Conservation (phyloP, 35 echinoderm and acorn worm species). For the Ophiothrix spiculata region DNA sequence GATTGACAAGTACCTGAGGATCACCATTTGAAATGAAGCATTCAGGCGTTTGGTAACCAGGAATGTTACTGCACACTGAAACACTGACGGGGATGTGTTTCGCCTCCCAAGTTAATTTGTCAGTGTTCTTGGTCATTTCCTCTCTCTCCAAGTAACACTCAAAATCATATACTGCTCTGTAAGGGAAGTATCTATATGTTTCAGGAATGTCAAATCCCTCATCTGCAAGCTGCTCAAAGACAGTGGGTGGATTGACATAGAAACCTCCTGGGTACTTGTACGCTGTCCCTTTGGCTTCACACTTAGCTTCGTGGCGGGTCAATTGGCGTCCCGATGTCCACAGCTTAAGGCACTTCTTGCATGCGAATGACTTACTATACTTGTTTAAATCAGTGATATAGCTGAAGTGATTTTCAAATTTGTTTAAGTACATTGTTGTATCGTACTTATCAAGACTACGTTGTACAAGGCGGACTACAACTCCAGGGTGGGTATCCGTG, state of each 20-base stretch:
- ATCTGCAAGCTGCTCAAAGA: slow-evolving; percentile 1
- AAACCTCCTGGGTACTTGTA: neutral
- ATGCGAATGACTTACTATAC: neutral
- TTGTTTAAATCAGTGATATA: neutral
- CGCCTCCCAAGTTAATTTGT: neutral
- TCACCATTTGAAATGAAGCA: slow-evolving; percentile 46
- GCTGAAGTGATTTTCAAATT: neutral
- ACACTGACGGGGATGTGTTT: slow-evolving; percentile 25
- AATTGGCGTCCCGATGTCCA: neutral
- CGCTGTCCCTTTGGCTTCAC: neutral
- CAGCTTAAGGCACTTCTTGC: neutral
- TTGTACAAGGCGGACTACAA: too few relatives aligned
- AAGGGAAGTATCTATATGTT: slow-evolving; percentile 1
- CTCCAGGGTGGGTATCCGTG: too few relatives aligned
- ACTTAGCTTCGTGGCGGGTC: neutral
- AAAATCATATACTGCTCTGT: slow-evolving; percentile 3
- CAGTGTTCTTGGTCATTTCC: neutral
- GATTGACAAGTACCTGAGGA: slow-evolving; percentile 11
- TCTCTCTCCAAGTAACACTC: neutral
- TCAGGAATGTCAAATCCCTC: neutral
- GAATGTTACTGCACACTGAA: slow-evolving; percentile 18
- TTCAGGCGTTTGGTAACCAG: slow-evolving; percentile 25
- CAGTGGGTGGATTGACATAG: too few relatives aligned
- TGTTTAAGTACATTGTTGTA: neutral
- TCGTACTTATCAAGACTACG: neutral